A percentile compares a stretch with the other conserved stretches of the same genome.
phyloP scores from a whole-genome alignment of 2,888 invertebrate genomes.

The Thyatira batis region DNA sequence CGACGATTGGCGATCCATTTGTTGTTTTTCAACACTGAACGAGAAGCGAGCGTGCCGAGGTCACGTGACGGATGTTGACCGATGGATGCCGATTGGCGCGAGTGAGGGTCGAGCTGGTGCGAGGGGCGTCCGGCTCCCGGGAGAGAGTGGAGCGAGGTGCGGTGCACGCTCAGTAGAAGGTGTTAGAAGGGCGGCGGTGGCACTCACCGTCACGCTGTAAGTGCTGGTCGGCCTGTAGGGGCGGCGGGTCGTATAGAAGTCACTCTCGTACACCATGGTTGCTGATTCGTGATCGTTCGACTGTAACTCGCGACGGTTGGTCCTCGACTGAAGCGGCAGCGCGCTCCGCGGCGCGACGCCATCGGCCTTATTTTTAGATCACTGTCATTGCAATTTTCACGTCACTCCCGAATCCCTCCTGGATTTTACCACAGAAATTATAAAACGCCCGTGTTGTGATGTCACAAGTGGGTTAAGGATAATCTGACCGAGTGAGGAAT shows the following conservation, averaged over 20 bases:
- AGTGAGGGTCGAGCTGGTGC: conserved; percentile 72
- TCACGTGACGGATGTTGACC: conserved; percentile 21
- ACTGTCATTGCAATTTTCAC: conserved; percentile 81
- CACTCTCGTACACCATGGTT: conserved; percentile 95
- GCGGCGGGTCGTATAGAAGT: conserved; percentile 94
- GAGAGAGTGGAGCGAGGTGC: conserved; percentile 70
- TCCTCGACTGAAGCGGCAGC: conserved; percentile 71
- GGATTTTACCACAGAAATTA: conserved; percentile 58
- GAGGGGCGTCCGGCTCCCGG: conserved; percentile 78
- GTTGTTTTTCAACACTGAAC: conserved; percentile 17
- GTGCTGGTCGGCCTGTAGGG: conserved; percentile 90
- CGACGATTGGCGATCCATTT: conserved; percentile 31
- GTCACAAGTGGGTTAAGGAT: conserved; percentile 75
- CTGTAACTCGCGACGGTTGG: conserved; percentile 75
- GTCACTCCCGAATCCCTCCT: conserved; percentile 62
- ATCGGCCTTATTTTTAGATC: conserved; percentile 75
- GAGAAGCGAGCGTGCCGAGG: conserved; percentile 9
- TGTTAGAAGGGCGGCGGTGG: conserved; percentile 52
- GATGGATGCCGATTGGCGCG: conserved; percentile 44
- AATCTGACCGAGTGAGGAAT: conserved; percentile 44
- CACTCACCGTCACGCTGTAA: conserved; percentile 89
- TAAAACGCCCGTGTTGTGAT: conserved; percentile 54
- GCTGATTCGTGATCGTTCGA: conserved; percentile 68
- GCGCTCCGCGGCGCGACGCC: conserved; percentile 53
- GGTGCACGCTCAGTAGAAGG: conserved; percentile 50